phyloP scores from a whole-genome alignment of 2,888 invertebrate species.

The Agonopterix heracliana region DNA sequence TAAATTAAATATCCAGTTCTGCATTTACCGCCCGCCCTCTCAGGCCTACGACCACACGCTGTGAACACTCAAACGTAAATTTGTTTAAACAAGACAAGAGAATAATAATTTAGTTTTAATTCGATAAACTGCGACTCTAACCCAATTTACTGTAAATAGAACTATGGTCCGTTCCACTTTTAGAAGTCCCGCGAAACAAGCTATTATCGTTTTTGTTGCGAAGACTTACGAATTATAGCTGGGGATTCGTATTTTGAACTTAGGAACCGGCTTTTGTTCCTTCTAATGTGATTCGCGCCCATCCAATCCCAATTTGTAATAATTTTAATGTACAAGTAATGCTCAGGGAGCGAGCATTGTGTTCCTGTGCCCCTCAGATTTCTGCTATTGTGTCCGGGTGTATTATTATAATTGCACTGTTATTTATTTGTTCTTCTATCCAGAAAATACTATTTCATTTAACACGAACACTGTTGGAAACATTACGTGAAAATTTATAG shows the following conservation, averaged over 20 bases:
- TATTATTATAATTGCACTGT: constrained; percentile 50
- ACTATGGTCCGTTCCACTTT: constrained; percentile 20
- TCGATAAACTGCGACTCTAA: constrained; percentile 50
- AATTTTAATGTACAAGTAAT: constrained; percentile 60
- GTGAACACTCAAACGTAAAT: constrained; percentile 23
- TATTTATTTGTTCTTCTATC: constrained; percentile 41
- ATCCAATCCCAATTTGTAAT: constrained; percentile 63
- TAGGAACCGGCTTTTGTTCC: constrained; percentile 12
- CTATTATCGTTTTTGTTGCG: no score
- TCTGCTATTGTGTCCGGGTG: constrained; percentile 44
- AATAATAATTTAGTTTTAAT: constrained; percentile 63
- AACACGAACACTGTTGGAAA: no score
- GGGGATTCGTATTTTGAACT: neutral
- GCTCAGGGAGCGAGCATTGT: constrained; percentile 35
- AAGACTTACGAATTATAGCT: no score
- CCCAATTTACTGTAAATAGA: constrained; percentile 50
- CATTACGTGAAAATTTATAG: no score
- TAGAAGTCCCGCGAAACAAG: no score
- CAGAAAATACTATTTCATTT: constrained; percentile 23
- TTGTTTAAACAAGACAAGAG: constrained; percentile 49
- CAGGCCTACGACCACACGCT: constrained; percentile 16
- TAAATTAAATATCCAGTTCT: no score
- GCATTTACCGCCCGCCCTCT: neutral
- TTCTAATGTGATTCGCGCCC: constrained; percentile 51
- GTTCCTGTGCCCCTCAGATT: constrained; percentile 34